Evolutionary conservation across 2,888 invertebrate genomes (phyloP).

Genomic region (Ephialtes manifestator): DNA sequence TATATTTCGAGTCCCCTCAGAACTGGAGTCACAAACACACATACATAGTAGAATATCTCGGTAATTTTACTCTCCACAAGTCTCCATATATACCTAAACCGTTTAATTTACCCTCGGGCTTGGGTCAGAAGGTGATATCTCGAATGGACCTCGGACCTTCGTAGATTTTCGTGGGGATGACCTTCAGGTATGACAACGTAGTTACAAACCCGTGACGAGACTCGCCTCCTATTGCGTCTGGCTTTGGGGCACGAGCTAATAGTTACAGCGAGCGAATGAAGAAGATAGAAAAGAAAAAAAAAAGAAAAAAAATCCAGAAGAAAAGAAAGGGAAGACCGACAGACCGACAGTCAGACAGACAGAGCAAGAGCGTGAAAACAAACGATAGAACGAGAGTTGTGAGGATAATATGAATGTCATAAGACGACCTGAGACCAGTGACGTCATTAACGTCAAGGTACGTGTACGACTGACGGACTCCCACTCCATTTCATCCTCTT

Average conservation of each 20-base stretch:
- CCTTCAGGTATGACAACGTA: slow-evolving; percentile 41
- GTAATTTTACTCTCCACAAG: no score
- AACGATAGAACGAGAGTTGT: slow-evolving; percentile 28
- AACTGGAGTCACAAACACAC: neutral
- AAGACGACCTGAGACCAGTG: slow-evolving; percentile 48
- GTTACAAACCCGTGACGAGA: slow-evolving; percentile 56
- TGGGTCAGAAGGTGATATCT: slow-evolving; percentile 16
- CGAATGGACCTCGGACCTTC: slow-evolving; percentile 36
- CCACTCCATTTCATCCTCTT: slow-evolving; percentile 50
- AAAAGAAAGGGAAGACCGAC: neutral
- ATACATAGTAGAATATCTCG: no score
- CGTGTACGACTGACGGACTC: slow-evolving; percentile 46
- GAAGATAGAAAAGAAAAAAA: slow-evolving; percentile 15
- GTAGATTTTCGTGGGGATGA: slow-evolving; percentile 49
- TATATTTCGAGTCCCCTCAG: neutral
- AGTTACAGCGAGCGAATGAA: slow-evolving; percentile 18
- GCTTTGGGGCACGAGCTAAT: slow-evolving; percentile 50
- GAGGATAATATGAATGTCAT: slow-evolving; percentile 58
- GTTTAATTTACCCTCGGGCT: slow-evolving; percentile 27
- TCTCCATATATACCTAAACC: neutral
- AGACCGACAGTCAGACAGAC: neutral
- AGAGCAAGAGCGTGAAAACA: slow-evolving; percentile 14
- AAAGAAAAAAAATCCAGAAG: slow-evolving; percentile 16
- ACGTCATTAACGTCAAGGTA: slow-evolving; percentile 63
- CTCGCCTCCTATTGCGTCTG: slow-evolving; percentile 12